These are phyloP conservation scores for Eremophila alpestris DNA, from an alignment of 2,797 vertebrate species.

Conservation along the genomic window DNA sequence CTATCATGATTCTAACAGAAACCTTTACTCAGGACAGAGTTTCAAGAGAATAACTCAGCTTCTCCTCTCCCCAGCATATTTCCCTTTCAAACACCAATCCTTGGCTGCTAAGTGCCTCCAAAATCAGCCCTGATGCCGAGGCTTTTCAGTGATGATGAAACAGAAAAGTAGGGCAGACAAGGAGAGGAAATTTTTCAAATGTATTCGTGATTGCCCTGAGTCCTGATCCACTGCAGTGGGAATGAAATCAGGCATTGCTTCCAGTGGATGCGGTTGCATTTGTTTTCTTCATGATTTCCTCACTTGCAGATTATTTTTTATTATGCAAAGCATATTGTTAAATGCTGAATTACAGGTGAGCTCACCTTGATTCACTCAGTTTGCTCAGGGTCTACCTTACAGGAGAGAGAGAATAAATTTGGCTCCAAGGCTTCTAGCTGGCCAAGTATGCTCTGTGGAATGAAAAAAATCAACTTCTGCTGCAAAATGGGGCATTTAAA, in stretches of 20 bases:
- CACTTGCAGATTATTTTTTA: not conserved
- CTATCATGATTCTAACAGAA: not conserved
- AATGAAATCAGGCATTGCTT: accelerated
- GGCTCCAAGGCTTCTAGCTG: not conserved
- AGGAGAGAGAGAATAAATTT: not conserved
- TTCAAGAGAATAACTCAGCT: not conserved
- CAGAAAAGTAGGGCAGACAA: slow-evolving; percentile 22
- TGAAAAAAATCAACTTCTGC: not conserved
- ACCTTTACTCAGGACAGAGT: not conserved
- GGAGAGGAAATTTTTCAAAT: not conserved
- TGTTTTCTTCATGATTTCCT: not conserved
- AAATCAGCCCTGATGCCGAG: not conserved
- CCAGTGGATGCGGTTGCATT: not conserved
- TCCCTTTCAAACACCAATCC: not conserved
- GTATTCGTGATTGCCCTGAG: not conserved
- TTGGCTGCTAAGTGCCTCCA: not conserved
- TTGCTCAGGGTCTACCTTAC: not conserved
- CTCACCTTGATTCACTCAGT: not conserved
- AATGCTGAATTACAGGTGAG: not conserved
- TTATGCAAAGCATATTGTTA: not conserved
- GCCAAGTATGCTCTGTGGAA: not conserved
- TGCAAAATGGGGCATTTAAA: not conserved
- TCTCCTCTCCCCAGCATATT: not conserved
- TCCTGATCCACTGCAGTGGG: not conserved
- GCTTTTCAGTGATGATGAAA: not conserved